phyloP scores from a whole-genome alignment of 2,797 vertebrate genomes.

The Trachops cirrhosus region DNA sequence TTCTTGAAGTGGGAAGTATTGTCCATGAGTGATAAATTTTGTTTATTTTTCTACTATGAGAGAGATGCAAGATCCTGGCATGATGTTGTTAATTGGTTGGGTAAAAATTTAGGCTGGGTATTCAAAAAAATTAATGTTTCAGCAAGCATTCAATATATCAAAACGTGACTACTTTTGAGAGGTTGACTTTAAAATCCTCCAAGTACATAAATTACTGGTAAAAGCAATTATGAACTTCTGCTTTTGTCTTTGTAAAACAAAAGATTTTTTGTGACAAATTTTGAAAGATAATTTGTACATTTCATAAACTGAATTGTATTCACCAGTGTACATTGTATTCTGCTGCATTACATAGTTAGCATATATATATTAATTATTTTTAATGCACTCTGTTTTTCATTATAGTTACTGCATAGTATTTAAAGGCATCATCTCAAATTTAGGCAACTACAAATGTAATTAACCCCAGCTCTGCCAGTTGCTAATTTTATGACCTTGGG shows the following conservation, averaged over 20 bases:
- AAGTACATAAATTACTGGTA: slow-evolving; percentile 61
- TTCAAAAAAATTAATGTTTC: slow-evolving; percentile 69
- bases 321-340: not conserved
- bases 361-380: slow-evolving; percentile 7
- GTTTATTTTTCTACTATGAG: slow-evolving; percentile 42
- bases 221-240: slow-evolving; percentile 60
- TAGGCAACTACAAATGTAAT: not conserved
- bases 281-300: slow-evolving; percentile 60
- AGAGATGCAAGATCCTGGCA: slow-evolving; percentile 12
- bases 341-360: not conserved
- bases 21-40: slow-evolving; percentile 44
- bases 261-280: slow-evolving; percentile 66
- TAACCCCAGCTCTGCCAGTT: not conserved
- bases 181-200: slow-evolving; percentile 12
- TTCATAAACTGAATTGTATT: not conserved
- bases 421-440: not conserved
- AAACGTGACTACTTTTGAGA: slow-evolving; percentile 60
- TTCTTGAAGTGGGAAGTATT: slow-evolving; percentile 46
- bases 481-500: not conserved
- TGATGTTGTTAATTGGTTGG: slow-evolving; percentile 51
- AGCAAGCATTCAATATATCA: not conserved
- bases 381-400: not conserved
- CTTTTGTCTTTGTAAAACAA: slow-evolving; percentile 67
- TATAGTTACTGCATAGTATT: not conserved
- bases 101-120: slow-evolving; percentile 48